These are phyloP conservation scores for Petrocephalus sullivani DNA, from an alignment of 2,797 vertebrate species.

Conservation along the genomic window DNA sequence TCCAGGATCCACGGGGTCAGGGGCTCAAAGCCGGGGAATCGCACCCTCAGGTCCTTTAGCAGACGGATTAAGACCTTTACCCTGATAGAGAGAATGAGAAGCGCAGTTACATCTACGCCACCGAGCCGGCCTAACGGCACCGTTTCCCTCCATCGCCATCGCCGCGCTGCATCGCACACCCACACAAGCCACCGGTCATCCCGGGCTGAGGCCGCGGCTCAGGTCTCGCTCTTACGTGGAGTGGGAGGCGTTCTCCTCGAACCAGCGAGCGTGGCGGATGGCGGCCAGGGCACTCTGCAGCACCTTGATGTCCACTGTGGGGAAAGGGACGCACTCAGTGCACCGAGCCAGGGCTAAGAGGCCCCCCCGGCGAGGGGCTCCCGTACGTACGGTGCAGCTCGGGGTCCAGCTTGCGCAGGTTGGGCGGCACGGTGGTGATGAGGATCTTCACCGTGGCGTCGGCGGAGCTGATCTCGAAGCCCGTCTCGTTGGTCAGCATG, in stretches of 20 bases:
- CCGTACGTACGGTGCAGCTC: constrained; percentile 78
- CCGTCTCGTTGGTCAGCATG: constrained; percentile 94
- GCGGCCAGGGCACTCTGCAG: constrained; percentile 94
- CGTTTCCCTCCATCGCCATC: no score
- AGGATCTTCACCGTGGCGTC: constrained; percentile 95
- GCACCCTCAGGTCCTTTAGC: constrained; percentile 82
- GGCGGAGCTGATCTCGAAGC: constrained; percentile 92
- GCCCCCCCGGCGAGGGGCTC: neutral
- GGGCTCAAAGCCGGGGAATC: constrained; percentile 89
- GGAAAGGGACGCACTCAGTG: neutral
- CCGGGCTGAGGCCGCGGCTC: neutral
- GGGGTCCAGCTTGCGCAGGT: constrained; percentile 89
- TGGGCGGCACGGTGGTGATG: constrained; percentile 92
- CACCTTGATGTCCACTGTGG: constrained; percentile 92
- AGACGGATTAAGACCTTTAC: constrained; percentile 92
- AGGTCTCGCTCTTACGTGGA: constrained; percentile 74
- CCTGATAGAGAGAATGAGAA: constrained; percentile 49
- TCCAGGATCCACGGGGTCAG: constrained; percentile 95
- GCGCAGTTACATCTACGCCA: neutral
- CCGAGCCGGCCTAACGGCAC: neutral
- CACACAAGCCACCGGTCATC: neutral
- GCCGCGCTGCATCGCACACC: neutral
- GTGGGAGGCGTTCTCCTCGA: constrained; percentile 94
- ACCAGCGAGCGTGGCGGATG: constrained; percentile 93
- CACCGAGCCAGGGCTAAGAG: neutral